These are phyloP conservation scores for Spodoptera picta DNA, from an alignment of 2,888 invertebrate genomes.

Conservation along the genomic window DNA sequence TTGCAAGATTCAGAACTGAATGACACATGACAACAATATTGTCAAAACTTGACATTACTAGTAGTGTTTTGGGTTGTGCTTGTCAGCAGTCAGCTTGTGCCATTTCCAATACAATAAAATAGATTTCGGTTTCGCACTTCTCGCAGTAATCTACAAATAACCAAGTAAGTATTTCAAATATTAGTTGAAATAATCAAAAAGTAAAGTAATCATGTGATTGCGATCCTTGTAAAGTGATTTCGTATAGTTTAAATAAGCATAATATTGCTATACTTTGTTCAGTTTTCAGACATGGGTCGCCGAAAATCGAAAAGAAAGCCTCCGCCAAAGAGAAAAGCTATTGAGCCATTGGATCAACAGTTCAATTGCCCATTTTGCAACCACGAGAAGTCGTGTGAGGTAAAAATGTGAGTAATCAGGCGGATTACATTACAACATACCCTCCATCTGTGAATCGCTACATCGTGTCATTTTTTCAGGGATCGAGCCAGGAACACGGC, in stretches of 20 bases:
- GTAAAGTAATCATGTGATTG: background rate
- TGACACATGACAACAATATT: background rate
- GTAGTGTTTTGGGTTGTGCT: slow-evolving; percentile 33
- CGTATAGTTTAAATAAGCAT: background rate
- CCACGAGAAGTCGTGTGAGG: slow-evolving; percentile 99
- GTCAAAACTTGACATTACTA: slow-evolving; percentile 29
- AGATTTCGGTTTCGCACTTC: background rate
- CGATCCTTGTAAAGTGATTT: background rate
- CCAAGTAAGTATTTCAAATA: slow-evolving; percentile 25
- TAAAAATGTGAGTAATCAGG: slow-evolving; percentile 95
- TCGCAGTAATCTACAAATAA: slow-evolving; percentile 10
- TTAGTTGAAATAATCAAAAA: background rate
- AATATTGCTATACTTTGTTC: background rate
- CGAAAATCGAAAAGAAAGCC: slow-evolving; percentile 99
- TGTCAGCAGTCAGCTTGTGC: background rate
- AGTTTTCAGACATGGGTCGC: slow-evolving; percentile 94
- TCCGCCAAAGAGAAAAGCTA: slow-evolving; percentile 97
- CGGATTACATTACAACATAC: slow-evolving; percentile 4
- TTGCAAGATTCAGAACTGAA: no score
- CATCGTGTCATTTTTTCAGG: slow-evolving; percentile 89
- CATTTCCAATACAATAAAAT: slow-evolving; percentile 9
- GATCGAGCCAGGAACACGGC: slow-evolving; percentile 98
- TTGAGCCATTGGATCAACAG: slow-evolving; percentile 97
- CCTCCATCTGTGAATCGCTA: slow-evolving; percentile 4
- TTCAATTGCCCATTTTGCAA: slow-evolving; percentile 99